Evolutionary conservation across 2,888 invertebrate species (phyloP).

Genomic region (Esperia sulphurella): DNA sequence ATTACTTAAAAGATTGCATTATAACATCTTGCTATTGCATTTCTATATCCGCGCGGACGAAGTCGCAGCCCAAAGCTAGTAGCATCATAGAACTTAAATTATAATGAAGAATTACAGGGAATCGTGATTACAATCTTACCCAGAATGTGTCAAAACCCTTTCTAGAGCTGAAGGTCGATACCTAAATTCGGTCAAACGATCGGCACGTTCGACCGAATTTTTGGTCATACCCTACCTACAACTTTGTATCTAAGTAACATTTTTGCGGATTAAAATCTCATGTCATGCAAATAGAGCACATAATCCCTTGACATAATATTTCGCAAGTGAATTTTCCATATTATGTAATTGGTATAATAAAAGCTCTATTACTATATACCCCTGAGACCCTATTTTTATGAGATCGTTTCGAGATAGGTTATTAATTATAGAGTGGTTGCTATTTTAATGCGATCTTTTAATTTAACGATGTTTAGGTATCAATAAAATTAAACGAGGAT

Average conservation of each 20-base stretch:
- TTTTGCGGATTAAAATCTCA: slow-evolving; percentile 34
- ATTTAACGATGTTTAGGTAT: not conserved
- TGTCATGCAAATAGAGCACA: slow-evolving; percentile 17
- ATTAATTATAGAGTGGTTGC: slow-evolving; percentile 11
- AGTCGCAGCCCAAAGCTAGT: too few relatives aligned
- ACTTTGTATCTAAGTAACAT: slow-evolving; percentile 19
- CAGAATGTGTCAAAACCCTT: too few relatives aligned
- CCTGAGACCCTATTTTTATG: slow-evolving; percentile 12
- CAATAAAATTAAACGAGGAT: not conserved
- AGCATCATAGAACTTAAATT: too few relatives aligned
- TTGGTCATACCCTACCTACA: too few relatives aligned
- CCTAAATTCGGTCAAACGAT: too few relatives aligned
- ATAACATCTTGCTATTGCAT: too few relatives aligned
- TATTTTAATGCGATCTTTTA: not conserved
- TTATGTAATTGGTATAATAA: slow-evolving; percentile 9
- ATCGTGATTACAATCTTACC: too few relatives aligned
- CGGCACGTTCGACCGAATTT: too few relatives aligned
- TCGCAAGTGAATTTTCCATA: not conserved
- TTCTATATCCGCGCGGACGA: too few relatives aligned
- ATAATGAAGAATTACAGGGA: too few relatives aligned
- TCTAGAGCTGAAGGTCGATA: too few relatives aligned
- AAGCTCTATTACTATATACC: slow-evolving; percentile 11
- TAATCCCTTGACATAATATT: slow-evolving; percentile 7
- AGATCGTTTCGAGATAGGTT: slow-evolving; percentile 13
- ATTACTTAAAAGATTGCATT: too few relatives aligned